Base-by-base conservation (phyloP, 2,797 vertebrate genomes). In the Anomalospiza imberbis region DNA sequence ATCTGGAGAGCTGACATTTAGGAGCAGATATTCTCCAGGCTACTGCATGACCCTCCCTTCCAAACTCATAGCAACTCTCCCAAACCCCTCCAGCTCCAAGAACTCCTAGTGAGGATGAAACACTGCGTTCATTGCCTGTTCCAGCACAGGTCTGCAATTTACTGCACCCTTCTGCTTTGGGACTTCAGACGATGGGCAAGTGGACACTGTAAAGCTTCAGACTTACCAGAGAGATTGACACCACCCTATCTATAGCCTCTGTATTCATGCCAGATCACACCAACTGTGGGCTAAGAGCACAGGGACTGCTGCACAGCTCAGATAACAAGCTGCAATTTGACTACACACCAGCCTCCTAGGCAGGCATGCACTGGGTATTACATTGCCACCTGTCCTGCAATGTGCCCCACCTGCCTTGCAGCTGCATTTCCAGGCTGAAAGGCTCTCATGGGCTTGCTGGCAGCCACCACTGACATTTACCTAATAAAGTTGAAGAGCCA, bases 321-420 rank as follows among this genome's bases (percentile, higher is more conserved):
- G 42, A 67, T 53, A 79, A 44, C 1, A 25, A 80, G 26, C 57
- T 88, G 55, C 45, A 32, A 17, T 60, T 34, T 67, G 61, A 60
- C 42, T 38, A 29, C 61, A 58, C 45, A 34, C 15, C 55, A 45
- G 22, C 12, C 29, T 85, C 57, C 51, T 6, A 48, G 45, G 31
- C 66, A 60, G 61, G 53, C 53, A 42, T 0, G 0, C 31, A 26
- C 14, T 20, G 36, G 29, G 10, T 25, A 28, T 0, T 31, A 31
- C 71, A 32, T 3, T 48, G 18, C 57, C 68, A 66, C 51, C 28
- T 19, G 0, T 31, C 36, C 72, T 65, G 58, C 70, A 31, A 8
- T 2, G 1, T 19, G 22, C 31, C n/a, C 71, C 17, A 1, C 12
- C 34, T 62, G 54, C 54, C 77, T 20, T 72, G 20, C 6, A 53